These are phyloP conservation scores for Agelaius phoeniceus DNA, from an alignment of 2,113 vertebrate species.

Conservation along the genomic window DNA sequence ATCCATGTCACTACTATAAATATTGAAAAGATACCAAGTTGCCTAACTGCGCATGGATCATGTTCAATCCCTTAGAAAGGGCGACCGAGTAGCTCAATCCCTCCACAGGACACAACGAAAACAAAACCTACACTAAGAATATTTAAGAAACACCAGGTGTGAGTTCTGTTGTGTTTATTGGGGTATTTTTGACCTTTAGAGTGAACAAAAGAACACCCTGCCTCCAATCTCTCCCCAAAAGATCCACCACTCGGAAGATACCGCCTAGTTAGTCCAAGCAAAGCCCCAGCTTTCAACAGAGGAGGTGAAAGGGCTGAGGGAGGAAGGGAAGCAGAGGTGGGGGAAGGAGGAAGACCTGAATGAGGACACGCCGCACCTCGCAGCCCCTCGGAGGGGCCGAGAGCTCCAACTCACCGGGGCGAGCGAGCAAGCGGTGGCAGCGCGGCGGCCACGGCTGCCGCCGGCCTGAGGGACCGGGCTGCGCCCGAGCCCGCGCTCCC, in stretches of 20 bases:
- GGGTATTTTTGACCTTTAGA: too few relatives aligned
- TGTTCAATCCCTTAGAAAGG: background rate
- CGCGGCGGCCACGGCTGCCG: rapidly evolving
- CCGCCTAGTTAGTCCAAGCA: rapidly evolving
- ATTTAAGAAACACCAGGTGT: background rate
- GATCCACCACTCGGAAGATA: background rate
- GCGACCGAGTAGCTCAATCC: background rate
- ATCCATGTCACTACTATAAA: background rate
- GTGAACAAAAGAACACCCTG: background rate
- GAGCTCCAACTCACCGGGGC: background rate
- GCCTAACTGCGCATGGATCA: background rate
- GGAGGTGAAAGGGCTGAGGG: background rate
- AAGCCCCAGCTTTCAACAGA: background rate
- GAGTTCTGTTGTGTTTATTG: background rate
- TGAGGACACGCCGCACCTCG: background rate
- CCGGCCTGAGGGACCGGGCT: rapidly evolving
- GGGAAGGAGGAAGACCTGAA: rapidly evolving
- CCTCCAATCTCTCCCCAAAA: background rate
- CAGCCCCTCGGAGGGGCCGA: too few relatives aligned
- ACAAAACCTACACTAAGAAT: background rate
- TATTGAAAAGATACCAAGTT: rapidly evolving
- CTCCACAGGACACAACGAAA: rapidly evolving
- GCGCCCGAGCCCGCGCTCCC: background rate
- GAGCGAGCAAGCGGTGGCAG: too few relatives aligned
- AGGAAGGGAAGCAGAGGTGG: background rate